These are phyloP conservation scores for Sminthurinus signatus DNA, from an alignment of 1,140 invertebrate genomes.

Conservation along the genomic window DNA sequence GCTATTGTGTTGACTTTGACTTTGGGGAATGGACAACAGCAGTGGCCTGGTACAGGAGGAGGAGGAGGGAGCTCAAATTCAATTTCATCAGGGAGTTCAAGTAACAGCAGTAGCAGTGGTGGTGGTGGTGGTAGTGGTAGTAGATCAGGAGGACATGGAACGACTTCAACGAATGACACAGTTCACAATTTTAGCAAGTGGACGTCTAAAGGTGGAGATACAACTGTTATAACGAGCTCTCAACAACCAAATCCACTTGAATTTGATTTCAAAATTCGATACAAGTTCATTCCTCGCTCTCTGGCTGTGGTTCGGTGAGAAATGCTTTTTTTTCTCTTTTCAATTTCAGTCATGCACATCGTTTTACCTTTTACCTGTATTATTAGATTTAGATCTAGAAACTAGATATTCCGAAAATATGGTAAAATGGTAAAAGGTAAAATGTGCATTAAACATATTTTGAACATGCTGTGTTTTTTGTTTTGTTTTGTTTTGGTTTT, in stretches of 20 bases:
- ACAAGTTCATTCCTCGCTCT: constrained; percentile 64
- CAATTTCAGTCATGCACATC: too few species aligned
- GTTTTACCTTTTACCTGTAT: too few species aligned
- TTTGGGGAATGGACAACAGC: constrained; percentile 17
- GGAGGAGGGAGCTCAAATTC: too few species aligned
- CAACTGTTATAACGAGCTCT: constrained; percentile 22
- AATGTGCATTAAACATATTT: too few species aligned
- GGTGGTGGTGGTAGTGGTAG: not conserved
- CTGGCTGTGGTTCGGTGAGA: constrained; percentile 72
- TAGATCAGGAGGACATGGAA: not conserved
- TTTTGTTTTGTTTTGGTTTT: too few species aligned
- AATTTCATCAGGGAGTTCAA: not conserved
- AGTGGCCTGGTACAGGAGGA: not conserved
- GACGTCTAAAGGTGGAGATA: constrained; percentile 20
- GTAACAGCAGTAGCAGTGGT: not conserved
- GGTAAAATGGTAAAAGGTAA: too few species aligned
- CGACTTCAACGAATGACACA: not conserved
- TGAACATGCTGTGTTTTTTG: too few species aligned
- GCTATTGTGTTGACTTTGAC: constrained; percentile 34
- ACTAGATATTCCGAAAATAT: too few species aligned
- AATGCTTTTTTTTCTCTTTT: too few species aligned
- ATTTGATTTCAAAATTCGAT: constrained; percentile 54
- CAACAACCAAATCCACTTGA: constrained; percentile 24
- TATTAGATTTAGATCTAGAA: too few species aligned
- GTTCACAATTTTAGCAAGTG: constrained; percentile 11